phyloP scores from a whole-genome alignment of 64 coral and sea anemone species.

The Montipora efflorescens region DNA sequence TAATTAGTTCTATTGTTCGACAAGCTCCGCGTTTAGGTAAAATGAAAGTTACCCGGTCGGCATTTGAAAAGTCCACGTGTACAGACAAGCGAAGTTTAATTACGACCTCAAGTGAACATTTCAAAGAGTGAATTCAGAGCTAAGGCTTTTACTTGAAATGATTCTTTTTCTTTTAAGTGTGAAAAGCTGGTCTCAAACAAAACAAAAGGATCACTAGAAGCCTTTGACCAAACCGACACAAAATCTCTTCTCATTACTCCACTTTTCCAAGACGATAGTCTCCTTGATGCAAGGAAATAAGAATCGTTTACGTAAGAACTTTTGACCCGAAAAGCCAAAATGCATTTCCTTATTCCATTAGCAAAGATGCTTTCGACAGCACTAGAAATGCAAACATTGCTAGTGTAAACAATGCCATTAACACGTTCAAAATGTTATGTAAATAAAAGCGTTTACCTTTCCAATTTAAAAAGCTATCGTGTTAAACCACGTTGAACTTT shows the following conservation, averaged over 20 bases:
- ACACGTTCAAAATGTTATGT: constrained; percentile 64
- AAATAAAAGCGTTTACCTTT: constrained; percentile 51
- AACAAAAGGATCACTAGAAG: not conserved
- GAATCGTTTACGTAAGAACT: not conserved
- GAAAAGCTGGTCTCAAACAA: not conserved
- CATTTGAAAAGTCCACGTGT: constrained; percentile 40
- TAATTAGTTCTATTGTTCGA: constrained; percentile 39
- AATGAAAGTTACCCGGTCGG: constrained; percentile 24
- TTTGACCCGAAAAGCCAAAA: constrained; percentile 30
- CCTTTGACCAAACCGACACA: constrained; percentile 18
- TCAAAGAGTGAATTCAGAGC: constrained; percentile 24
- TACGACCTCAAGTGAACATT: constrained; percentile 37
- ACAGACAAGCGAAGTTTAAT: constrained; percentile 8
- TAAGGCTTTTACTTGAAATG: constrained; percentile 18
- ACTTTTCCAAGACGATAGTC: not conserved
- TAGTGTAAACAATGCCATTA: constrained; percentile 50
- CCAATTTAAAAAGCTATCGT: constrained; percentile 35
- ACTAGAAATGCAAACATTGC: constrained; percentile 33
- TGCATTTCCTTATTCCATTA: constrained; percentile 57
- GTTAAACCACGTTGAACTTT: constrained; percentile 41
- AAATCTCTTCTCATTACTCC: not conserved
- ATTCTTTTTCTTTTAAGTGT: constrained; percentile 59
- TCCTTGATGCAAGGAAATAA: constrained; percentile 12
- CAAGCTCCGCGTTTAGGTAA: not conserved
- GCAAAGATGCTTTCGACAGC: constrained; percentile 22